A percentile compares a stretch with the other conserved stretches of the same genome.
Evolutionary conservation across 1,140 invertebrate genomes (phyloP).

Genomic region (Neomicropteryx cornuta): DNA sequence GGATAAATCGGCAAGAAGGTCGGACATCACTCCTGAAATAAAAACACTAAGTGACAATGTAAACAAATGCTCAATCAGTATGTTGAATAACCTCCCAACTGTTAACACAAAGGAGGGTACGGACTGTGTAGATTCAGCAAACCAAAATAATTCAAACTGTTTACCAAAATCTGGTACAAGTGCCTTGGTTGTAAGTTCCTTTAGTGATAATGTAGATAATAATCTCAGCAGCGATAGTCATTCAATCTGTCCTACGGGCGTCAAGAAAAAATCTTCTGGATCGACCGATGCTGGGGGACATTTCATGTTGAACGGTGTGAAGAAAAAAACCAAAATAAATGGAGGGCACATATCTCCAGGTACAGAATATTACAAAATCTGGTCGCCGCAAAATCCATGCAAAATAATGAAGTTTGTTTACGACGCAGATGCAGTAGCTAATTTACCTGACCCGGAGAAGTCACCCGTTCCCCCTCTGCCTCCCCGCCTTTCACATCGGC

Average conservation of each 20-base stretch:
- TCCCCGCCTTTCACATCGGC: constrained; percentile 43
- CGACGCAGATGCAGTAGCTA: constrained; percentile 37
- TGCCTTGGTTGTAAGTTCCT: too few species aligned
- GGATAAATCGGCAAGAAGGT: too few species aligned
- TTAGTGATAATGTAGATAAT: too few species aligned
- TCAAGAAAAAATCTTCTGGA: constrained; percentile 39
- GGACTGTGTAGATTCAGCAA: too few species aligned
- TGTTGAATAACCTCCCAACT: constrained; percentile 27
- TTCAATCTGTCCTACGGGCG: constrained; percentile 29
- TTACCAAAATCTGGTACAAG: too few species aligned
- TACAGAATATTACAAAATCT: constrained; percentile 49
- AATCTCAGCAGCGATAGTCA: too few species aligned
- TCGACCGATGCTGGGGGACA: constrained; percentile 34
- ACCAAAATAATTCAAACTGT: too few species aligned
- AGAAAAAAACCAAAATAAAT: constrained; percentile 36
- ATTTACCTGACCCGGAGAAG: constrained; percentile 32
- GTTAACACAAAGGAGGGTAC: too few species aligned
- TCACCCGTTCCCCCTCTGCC: constrained; percentile 35
- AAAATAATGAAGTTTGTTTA: constrained; percentile 44
- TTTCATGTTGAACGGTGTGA: constrained; percentile 28
- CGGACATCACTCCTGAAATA: constrained; percentile 30
- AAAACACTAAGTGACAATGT: constrained; percentile 36
- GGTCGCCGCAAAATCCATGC: constrained; percentile 43
- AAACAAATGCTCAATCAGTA: constrained; percentile 42
- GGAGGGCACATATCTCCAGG: constrained; percentile 36